These are phyloP conservation scores for Julus scanicus DNA, from an alignment of 2,888 invertebrate genomes.

Conservation along the genomic window DNA sequence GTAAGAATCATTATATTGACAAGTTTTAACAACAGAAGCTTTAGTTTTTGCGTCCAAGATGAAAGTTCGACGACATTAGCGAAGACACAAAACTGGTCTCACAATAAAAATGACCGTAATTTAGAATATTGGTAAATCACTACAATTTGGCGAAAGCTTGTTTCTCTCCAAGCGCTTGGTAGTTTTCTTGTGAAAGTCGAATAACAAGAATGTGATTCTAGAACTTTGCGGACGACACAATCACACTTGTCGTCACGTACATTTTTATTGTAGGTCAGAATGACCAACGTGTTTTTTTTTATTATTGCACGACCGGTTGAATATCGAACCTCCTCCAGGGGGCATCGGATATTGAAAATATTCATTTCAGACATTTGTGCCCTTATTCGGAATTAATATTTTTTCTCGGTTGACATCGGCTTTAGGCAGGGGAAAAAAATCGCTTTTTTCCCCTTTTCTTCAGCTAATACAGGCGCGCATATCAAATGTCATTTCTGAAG, in stretches of 20 bases:
- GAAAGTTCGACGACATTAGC: too few relatives aligned
- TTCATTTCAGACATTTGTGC: background rate
- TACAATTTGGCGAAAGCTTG: too few relatives aligned
- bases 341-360: constrained; percentile 15
- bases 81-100: too few relatives aligned
- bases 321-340: background rate
- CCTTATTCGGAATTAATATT: background rate
- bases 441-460: background rate
- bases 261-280: background rate
- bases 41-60: too few relatives aligned
- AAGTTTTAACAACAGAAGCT: too few relatives aligned
- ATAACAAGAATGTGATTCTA: too few relatives aligned
- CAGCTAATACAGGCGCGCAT: background rate
- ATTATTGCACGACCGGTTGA: background rate
- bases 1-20: too few relatives aligned
- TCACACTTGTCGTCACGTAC: background rate
- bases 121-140: too few relatives aligned
- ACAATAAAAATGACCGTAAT: too few relatives aligned
- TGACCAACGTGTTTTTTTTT: background rate
- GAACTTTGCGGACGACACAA: background rate
- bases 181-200: too few relatives aligned
- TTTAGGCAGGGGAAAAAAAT: background rate
- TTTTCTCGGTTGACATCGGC: background rate
- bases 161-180: too few relatives aligned
- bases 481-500: constrained; percentile 13